Percentiles rank a stretch among this genome's conserved stretches.
Evolutionary conservation across 1,140 invertebrate species (phyloP).

Genomic region (Drosophila pachea): DNA sequence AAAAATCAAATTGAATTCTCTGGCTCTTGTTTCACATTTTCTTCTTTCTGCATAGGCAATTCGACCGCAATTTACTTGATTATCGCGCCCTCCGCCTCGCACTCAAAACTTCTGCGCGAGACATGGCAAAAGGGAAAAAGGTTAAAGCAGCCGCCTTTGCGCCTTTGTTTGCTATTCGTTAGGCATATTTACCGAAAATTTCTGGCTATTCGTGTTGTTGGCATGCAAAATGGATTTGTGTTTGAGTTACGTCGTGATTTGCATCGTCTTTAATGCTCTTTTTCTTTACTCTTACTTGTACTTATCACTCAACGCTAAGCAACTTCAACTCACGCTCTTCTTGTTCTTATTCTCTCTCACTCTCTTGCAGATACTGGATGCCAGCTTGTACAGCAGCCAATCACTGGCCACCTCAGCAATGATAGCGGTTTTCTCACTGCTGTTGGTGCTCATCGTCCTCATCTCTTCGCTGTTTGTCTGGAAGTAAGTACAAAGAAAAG

Average conservation of each 20-base stretch:
- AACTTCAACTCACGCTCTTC: conserved; percentile 40
- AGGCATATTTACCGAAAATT: conserved; percentile 70
- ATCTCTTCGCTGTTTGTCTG: conserved; percentile 87
- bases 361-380: conserved; percentile 88
- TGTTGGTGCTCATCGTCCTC: conserved; percentile 85
- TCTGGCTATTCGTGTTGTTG: conserved; percentile 39
- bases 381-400: conserved; percentile 87
- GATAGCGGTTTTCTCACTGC: conserved; percentile 86
- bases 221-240: conserved; percentile 73
- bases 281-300: conserved; percentile 60
- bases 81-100: background rate
- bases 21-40: background rate
- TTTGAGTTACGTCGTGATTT: conserved; percentile 68
- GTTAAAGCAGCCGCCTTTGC: conserved; percentile 58
- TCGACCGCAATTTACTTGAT: conserved; percentile 42
- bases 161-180: conserved; percentile 76
- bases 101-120: conserved; percentile 13
- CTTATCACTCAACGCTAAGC: conserved; percentile 34
- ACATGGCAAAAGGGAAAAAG: conserved; percentile 38
- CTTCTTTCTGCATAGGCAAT: background rate
- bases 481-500: conserved; percentile 84
- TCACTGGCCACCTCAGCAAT: conserved; percentile 87
- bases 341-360: conserved; percentile 41
- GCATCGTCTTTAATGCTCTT: conserved; percentile 46
- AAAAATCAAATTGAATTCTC: conserved; percentile 6